Percentiles rank a stretch among this genome's conserved stretches.
Evolutionary conservation across 2,797 vertebrate genomes (phyloP).

Genomic region (Danio choprae): DNA sequence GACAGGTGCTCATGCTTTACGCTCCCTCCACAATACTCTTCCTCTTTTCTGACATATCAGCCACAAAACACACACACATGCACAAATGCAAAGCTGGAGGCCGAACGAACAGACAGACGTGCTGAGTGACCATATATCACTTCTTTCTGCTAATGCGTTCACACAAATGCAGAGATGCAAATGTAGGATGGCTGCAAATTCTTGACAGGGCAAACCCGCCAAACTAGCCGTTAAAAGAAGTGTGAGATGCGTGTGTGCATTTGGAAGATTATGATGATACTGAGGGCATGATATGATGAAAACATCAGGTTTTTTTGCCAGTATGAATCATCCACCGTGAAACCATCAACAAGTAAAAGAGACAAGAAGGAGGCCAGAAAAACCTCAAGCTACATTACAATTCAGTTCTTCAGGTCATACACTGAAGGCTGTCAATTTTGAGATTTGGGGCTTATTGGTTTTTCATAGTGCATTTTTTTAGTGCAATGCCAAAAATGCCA

Average conservation of each 20-base stretch:
- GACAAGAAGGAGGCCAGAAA: slow-evolving; percentile 19
- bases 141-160: slow-evolving; percentile 15
- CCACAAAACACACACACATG: slow-evolving; percentile 54
- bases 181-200: slow-evolving; percentile 11
- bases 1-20: slow-evolving; percentile 65
- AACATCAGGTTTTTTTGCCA: background rate
- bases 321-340: background rate
- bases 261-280: slow-evolving; percentile 9
- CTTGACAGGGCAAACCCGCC: slow-evolving; percentile 19
- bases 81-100: slow-evolving; percentile 51
- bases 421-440: too few relatives aligned
- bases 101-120: background rate
- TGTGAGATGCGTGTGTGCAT: slow-evolving; percentile 19
- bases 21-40: slow-evolving; percentile 52
- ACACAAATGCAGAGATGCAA: slow-evolving; percentile 30
- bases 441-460: too few relatives aligned
- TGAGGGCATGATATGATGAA: slow-evolving; percentile 1
- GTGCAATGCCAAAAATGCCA: too few relatives aligned
- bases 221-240: slow-evolving; percentile 31
- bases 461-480: too few relatives aligned
- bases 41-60: slow-evolving; percentile 48
- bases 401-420: background rate
- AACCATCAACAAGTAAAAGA: slow-evolving; percentile 2
- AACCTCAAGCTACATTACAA: background rate
- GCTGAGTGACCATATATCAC: slow-evolving; percentile 31